Evolutionary conservation across 2,888 invertebrate species (phyloP).

Genomic region (Tineola bisselliella): DNA sequence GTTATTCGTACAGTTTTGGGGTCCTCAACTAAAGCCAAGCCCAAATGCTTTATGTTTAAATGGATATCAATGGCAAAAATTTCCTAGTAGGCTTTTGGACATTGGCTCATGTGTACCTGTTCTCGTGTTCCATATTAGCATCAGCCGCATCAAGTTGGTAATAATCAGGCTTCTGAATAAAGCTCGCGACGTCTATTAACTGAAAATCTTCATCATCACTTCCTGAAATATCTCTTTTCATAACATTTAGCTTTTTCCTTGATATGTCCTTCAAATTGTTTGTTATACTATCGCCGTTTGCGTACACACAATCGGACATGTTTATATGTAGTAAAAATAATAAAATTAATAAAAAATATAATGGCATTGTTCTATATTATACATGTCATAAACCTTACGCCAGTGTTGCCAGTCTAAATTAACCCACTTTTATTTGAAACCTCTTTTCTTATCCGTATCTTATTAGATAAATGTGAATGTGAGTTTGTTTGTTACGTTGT

Average conservation of each 20-base stretch:
- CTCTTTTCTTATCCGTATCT: no score
- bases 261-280: no score
- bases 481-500: no score
- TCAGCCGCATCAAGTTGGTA: background rate
- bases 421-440: no score
- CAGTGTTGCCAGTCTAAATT: no score
- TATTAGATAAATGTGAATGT: no score
- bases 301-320: background rate
- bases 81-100: no score
- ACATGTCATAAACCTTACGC: background rate
- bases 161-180: conserved; percentile 6
- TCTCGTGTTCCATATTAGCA: background rate
- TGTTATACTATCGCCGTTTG: no score
- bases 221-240: background rate
- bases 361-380: background rate
- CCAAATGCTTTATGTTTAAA: no score
- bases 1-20: no score
- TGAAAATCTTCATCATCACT: background rate
- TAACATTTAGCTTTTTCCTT: background rate
- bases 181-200: background rate
- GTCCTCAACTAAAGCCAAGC: no score
- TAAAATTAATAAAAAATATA: background rate
- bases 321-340: background rate
- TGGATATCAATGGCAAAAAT: no score
- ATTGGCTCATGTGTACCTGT: background rate